Evolutionary conservation across 2,888 invertebrate species (phyloP), one percentile per base, ranked within the genome.

Genomic region (Caenorhabditis sp.): DNA sequence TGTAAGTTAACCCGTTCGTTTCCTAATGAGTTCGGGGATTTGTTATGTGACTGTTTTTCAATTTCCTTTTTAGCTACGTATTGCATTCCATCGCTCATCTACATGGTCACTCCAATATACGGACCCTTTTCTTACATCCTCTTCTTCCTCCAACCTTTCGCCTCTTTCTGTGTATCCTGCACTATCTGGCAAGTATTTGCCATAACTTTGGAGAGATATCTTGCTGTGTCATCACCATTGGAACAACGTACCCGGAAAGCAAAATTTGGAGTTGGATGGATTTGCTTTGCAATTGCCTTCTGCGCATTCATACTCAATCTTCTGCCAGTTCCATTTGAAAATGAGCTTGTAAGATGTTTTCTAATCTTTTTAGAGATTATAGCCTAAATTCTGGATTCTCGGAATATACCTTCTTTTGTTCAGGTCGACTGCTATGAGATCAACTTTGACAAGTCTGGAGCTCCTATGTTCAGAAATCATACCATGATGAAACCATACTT

Each of bases 121-220:
- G 88, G 88, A n/a, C 69, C 74, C 9, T 80, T 87, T n/a, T 89
- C 91, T n/a, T 91, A 90, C 78, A 79, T 91, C 40, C 85, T 91
- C n/a, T 90, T 88, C 79, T 65, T 91, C 44, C 85, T 90, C 20
- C 91, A 91, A 71, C 91, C 91, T 6, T 88, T 91, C 60, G 91
- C 90, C n/a, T 87, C 86, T 11, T 88, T 90, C 60, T 91, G 91
- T 74, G 90, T 91, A 11, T 88, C 88, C 9, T 90, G 89, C 32
- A 90, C 89, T 2, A 91, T 91, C 53, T 91, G 91, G 91, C 91
- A 91, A 72, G 89, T 90, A 3, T 84, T 90, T n/a, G 89, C 89
- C 18, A 91, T 91, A 18, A 89, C 91, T 1, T 60, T 91, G 13
- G 91, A 91, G 80, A 77, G 90, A 53, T 91, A 90, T 65, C 71